A percentile compares a stretch with the other conserved stretches of the same genome.
Evolutionary conservation across 2,888 invertebrate species (phyloP).

Genomic region (Rhogogaster chlorosoma): DNA sequence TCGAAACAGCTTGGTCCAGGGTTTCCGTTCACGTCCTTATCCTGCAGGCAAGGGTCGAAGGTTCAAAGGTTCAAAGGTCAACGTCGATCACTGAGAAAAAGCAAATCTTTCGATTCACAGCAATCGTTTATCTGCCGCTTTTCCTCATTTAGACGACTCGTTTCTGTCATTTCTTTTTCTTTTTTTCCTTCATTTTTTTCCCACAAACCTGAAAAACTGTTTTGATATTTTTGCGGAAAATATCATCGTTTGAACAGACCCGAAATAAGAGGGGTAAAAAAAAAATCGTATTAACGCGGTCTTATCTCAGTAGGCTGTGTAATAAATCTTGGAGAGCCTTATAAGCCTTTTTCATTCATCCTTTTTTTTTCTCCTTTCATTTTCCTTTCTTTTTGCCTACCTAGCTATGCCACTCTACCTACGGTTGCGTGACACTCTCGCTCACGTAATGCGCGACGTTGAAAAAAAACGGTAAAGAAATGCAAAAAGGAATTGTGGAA

Average conservation of each 20-base stretch:
- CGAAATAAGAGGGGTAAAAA: neutral
- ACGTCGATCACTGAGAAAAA: slow-evolving; percentile 4
- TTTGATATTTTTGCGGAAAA: neutral
- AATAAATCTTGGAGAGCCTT: slow-evolving; percentile 39
- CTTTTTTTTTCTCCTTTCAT: neutral
- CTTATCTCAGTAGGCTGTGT: slow-evolving; percentile 19
- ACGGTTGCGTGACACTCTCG: slow-evolving; percentile 26
- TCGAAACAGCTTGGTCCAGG: slow-evolving; percentile 48
- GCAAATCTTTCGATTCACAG: slow-evolving; percentile 18
- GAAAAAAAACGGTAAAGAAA: neutral
- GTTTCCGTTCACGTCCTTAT: slow-evolving; percentile 45
- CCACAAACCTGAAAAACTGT: neutral
- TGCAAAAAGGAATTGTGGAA: neutral
- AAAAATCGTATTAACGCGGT: slow-evolving; percentile 41
- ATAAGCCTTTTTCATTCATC: slow-evolving; percentile 37
- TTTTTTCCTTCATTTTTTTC: neutral
- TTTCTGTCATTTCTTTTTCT: neutral
- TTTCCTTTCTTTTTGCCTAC: slow-evolving; percentile 9
- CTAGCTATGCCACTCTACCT: neutral
- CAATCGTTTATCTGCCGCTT: neutral
- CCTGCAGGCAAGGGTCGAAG: slow-evolving; percentile 41
- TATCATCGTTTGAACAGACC: neutral
- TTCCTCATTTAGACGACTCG: neutral
- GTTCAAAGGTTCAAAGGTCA: slow-evolving; percentile 45
- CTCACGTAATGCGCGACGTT: slow-evolving; percentile 5